Evolutionary conservation across 2,888 invertebrate species (phyloP).

Genomic region (Microchrysa polita): DNA sequence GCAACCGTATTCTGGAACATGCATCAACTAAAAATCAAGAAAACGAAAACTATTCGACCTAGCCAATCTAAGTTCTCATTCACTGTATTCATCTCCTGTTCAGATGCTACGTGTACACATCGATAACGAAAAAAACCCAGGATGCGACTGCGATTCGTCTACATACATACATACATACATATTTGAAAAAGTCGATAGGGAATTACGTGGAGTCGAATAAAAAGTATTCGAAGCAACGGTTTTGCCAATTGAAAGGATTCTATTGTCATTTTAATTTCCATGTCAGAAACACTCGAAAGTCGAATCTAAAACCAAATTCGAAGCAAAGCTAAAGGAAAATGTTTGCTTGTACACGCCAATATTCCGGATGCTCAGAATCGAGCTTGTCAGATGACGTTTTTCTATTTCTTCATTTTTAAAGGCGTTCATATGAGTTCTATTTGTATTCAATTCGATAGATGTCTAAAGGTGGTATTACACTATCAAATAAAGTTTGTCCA

Average conservation of each 20-base stretch:
- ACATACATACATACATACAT: too few relatives aligned
- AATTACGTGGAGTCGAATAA: slow-evolving; percentile 45
- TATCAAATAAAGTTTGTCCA: too few relatives aligned
- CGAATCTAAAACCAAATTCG: slow-evolving; percentile 4
- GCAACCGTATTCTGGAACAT: too few relatives aligned
- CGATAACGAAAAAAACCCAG: background rate
- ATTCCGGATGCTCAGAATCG: background rate
- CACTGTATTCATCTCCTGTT: too few relatives aligned
- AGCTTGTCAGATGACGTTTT: slow-evolving; percentile 29
- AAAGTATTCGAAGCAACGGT: slow-evolving; percentile 38
- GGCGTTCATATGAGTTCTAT: slow-evolving; percentile 39
- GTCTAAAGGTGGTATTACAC: too few relatives aligned
- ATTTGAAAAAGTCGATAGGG: slow-evolving; percentile 38
- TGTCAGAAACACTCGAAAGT: slow-evolving; percentile 48
- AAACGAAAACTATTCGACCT: too few relatives aligned
- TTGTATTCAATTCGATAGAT: slow-evolving; percentile 26
- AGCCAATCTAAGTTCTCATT: too few relatives aligned
- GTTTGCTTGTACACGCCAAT: background rate
- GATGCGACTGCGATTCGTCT: too few relatives aligned
- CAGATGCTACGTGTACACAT: background rate
- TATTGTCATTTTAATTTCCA: slow-evolving; percentile 51
- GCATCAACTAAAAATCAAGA: too few relatives aligned
- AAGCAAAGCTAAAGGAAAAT: slow-evolving; percentile 10
- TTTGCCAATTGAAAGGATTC: slow-evolving; percentile 49
- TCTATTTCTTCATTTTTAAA: slow-evolving; percentile 31